phyloP scores from a whole-genome alignment of 1,140 invertebrate species.

The Apolygus lucorum region DNA sequence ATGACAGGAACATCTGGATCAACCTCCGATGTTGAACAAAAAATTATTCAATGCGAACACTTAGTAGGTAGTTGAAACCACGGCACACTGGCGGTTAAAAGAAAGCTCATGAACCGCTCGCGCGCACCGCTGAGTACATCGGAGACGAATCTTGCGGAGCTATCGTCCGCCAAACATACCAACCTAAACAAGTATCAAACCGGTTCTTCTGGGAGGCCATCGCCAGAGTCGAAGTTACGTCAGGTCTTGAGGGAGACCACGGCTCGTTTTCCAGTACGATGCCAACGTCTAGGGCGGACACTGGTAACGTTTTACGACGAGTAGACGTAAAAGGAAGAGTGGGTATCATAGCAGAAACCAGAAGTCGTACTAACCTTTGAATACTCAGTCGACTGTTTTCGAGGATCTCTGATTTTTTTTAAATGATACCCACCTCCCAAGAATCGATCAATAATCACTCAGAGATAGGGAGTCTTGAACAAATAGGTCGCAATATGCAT shows the following conservation, averaged over 20 bases:
- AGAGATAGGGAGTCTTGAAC: no score
- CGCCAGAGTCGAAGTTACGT: slow-evolving; percentile 2
- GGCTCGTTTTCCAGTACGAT: neutral
- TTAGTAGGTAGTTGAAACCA: neutral
- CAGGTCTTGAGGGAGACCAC: neutral
- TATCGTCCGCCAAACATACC: neutral
- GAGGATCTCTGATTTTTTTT: no score
- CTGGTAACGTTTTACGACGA: neutral
- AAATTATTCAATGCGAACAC: neutral
- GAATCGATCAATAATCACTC: no score
- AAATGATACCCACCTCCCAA: no score
- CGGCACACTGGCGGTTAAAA: neutral
- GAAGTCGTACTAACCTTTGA: no score
- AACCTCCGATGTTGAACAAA: neutral
- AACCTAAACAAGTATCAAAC: slow-evolving; percentile 1
- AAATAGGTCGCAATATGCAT: no score
- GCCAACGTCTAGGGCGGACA: neutral
- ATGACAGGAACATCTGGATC: neutral
- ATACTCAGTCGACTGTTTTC: no score
- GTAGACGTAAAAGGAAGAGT: no score
- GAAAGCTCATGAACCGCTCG: no score
- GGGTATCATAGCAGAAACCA: no score
- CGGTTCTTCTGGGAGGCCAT: slow-evolving; percentile 3
- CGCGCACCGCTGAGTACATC: no score
- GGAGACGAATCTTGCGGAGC: neutral